These are phyloP conservation scores for Brachionus rubens DNA, from an alignment of 1,140 invertebrate genomes.

Conservation along the genomic window DNA sequence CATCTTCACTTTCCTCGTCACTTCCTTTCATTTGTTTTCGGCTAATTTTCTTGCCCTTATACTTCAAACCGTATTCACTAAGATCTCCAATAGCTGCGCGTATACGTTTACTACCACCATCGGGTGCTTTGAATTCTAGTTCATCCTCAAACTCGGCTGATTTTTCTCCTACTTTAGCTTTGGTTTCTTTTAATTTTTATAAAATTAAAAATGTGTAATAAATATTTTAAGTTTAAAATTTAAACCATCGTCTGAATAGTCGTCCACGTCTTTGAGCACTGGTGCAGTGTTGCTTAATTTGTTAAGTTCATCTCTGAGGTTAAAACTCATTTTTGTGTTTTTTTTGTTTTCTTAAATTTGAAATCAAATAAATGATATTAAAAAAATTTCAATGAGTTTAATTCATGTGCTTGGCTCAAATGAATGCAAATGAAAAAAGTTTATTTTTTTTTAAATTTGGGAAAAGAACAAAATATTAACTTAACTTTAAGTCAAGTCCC, in stretches of 20 bases:
- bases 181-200: not conserved
- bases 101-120: not conserved
- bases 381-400: not conserved
- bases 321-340: conserved; percentile 40
- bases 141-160: conserved; percentile 6
- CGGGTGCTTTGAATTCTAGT: not conserved
- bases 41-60: conserved; percentile 21
- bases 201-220: conserved; percentile 8
- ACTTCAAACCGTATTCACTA: conserved; percentile 18
- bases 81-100: conserved; percentile 18
- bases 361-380: not conserved
- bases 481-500: not conserved
- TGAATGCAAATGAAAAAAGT: not conserved
- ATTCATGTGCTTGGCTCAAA: conserved; percentile 15
- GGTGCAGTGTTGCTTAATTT: conserved; percentile 42
- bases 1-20: not conserved
- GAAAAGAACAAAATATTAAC: conserved; percentile 1
- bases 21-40: conserved; percentile 22
- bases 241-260: conserved; percentile 36
- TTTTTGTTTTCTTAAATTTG: not conserved
- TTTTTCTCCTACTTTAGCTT: conserved; percentile 23
- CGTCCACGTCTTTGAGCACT: conserved; percentile 11
- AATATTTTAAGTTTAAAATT: not conserved
- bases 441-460: not conserved
- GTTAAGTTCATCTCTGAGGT: conserved; percentile 35